Evolutionary conservation across 2,888 invertebrate species (phyloP), one percentile per base, ranked within the genome.

Genomic region (Ceriagrion tenellum): DNA sequence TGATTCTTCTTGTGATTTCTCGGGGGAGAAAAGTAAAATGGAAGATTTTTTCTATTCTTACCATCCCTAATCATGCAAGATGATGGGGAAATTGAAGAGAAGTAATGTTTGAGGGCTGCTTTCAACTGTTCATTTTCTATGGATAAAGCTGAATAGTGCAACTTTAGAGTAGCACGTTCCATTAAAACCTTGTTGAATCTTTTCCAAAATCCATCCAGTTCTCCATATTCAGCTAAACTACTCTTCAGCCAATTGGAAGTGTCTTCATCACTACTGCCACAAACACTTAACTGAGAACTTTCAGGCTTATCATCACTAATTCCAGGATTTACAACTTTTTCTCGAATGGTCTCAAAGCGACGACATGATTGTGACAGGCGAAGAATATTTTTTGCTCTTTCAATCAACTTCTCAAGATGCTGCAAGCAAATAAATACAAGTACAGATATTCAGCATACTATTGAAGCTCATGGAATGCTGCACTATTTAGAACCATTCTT

Each of bases 131-230:
- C 97, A 96, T 98, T 98, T 96, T 98, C 98, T 95, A 97, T 97
- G 13, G 97, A 96, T 88, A 97, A 95, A 96, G 96, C 96, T 95
- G 96, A 96, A 95, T 96, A 96, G 96, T 97, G 97, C 95, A 97
- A 96, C 95, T 96, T 97, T 95, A 97, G 96, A 18, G 97, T 97
- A 56, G 97, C 97, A 91, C 97, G 97, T 96, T 97, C 98, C 90
- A 98, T 96, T 40, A 97, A 96, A 2, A 97, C 97, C 95, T 97
- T 97, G 96, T 98, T 98, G 95, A 97, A 97, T 23, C 97, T 97
- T 95, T 97, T 97, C 97, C 98, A 98, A 96, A 98, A 98, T 96
- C 98, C 98, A 96, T 98, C 98, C 97, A 98, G 97, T 96, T 98
- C 97, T 26, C 97, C 97, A 96, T 97, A 97, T 95, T 97, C 97